These are phyloP conservation scores for Empis livida DNA, from an alignment of 2,888 invertebrate genomes.

Conservation along the genomic window DNA sequence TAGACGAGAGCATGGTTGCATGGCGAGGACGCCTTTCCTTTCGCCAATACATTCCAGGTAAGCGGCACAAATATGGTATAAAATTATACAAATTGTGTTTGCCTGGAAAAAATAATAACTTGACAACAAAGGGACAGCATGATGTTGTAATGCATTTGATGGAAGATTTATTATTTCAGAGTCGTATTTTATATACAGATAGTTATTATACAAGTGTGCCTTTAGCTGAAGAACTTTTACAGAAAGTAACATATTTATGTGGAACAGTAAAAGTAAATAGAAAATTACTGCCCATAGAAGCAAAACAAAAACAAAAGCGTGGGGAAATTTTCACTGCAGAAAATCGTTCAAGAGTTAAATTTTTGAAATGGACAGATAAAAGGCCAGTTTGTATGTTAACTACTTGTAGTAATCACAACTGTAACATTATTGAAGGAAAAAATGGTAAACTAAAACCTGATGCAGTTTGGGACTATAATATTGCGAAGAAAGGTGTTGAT, in stretches of 20 bases:
- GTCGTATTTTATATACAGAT: slow-evolving; percentile 17
- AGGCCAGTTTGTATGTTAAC: slow-evolving; percentile 10
- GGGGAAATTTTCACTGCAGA: slow-evolving; percentile 18
- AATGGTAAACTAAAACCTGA: slow-evolving; percentile 9
- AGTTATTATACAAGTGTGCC: slow-evolving; percentile 20
- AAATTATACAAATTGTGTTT: slow-evolving; percentile 10
- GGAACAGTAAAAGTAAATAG: slow-evolving; percentile 1
- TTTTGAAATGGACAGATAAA: slow-evolving; percentile 18
- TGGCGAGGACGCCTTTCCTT: slow-evolving; percentile 22
- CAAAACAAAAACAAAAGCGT: slow-evolving; percentile 17
- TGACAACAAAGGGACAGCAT: slow-evolving; percentile 5
- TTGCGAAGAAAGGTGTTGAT: slow-evolving; percentile 2
- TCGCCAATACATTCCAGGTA: slow-evolving; percentile 22
- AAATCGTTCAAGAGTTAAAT: slow-evolving; percentile 17
- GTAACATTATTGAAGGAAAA: slow-evolving; percentile 7
- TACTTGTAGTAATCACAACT: slow-evolving; percentile 7
- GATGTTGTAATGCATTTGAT: slow-evolving; percentile 8
- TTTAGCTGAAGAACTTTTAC: slow-evolving; percentile 11
- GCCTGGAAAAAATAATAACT: slow-evolving; percentile 1
- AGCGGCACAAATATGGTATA: slow-evolving; percentile 4
- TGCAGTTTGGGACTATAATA: slow-evolving; percentile 10
- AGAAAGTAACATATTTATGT: slow-evolving; percentile 4
- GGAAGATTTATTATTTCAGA: slow-evolving; percentile 6
- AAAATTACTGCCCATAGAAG: slow-evolving; percentile 12
- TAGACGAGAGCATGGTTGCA: slow-evolving; percentile 25